Evolutionary conservation across 2,113 vertebrate genomes (phyloP).

Genomic region (Galeopterus variegatus): DNA sequence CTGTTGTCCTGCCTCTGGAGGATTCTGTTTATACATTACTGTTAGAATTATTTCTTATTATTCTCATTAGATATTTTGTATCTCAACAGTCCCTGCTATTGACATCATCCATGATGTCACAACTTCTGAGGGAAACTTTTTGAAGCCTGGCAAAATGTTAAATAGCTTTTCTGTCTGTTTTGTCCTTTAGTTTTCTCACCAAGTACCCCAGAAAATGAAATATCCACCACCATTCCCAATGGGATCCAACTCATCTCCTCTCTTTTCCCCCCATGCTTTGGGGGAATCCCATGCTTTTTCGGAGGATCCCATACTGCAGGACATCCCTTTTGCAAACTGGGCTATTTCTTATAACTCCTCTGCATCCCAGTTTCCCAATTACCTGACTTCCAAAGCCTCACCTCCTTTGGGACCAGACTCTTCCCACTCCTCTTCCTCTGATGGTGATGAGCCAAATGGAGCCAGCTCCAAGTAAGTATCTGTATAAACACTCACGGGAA

Average conservation of each 20-base stretch:
- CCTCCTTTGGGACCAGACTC: slow-evolving; percentile 92
- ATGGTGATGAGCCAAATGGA: slow-evolving; percentile 94
- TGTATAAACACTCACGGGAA: neutral
- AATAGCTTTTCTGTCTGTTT: slow-evolving; percentile 79
- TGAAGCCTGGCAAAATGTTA: slow-evolving; percentile 73
- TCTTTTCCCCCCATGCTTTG: slow-evolving; percentile 90
- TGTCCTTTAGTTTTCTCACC: slow-evolving; percentile 84
- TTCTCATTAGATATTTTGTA: slow-evolving; percentile 70
- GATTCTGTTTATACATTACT: slow-evolving; percentile 14
- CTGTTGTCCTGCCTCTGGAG: slow-evolving; percentile 24
- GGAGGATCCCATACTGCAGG: slow-evolving; percentile 91
- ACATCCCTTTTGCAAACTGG: slow-evolving; percentile 93
- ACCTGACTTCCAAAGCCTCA: slow-evolving; percentile 86
- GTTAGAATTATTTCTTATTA: slow-evolving; percentile 66
- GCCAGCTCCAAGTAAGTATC: slow-evolving; percentile 92
- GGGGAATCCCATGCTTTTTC: slow-evolving; percentile 87
- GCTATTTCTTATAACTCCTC: slow-evolving; percentile 92
- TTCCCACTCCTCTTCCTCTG: slow-evolving; percentile 94
- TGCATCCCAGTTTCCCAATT: slow-evolving; percentile 90
- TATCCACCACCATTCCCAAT: slow-evolving; percentile 92
- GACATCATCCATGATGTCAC: slow-evolving; percentile 23
- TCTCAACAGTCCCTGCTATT: slow-evolving; percentile 11
- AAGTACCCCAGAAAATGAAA: slow-evolving; percentile 91
- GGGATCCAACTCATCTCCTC: slow-evolving; percentile 88
- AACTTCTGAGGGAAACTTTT: slow-evolving; percentile 30